Evolutionary conservation across 1,140 invertebrate genomes (phyloP).

Genomic region (Cydia pomonella): DNA sequence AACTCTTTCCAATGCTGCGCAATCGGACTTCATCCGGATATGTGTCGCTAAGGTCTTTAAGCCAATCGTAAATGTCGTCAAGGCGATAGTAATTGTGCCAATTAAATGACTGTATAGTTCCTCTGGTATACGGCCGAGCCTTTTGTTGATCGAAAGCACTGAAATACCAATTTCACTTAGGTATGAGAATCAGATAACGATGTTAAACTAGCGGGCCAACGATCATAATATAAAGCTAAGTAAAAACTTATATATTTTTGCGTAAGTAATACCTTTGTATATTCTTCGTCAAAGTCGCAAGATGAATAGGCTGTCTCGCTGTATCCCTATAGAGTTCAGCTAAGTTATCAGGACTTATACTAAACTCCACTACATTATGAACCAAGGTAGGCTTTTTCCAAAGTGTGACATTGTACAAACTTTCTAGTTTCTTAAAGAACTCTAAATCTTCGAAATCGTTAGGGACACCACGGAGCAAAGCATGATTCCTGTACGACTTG

Average conservation of each 20-base stretch:
- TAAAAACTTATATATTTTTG: neutral
- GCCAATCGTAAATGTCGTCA: conserved; percentile 77
- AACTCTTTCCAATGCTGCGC: conserved; percentile 80
- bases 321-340: conserved; percentile 43
- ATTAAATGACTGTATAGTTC: conserved; percentile 61
- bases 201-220: neutral
- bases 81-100: conserved; percentile 76
- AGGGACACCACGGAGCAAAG: conserved; percentile 57
- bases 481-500: conserved; percentile 58
- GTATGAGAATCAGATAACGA: neutral
- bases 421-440: conserved; percentile 54
- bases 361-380: conserved; percentile 54
- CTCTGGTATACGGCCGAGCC: conserved; percentile 56
- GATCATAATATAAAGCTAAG: no score
- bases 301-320: conserved; percentile 44
- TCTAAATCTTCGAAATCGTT: conserved; percentile 46
- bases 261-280: conserved; percentile 54
- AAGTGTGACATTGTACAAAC: conserved; percentile 50
- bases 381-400: conserved; percentile 54
- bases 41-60: conserved; percentile 58
- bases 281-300: conserved; percentile 57
- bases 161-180: conserved; percentile 35
- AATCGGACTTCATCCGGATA: conserved; percentile 74
- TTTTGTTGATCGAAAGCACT: conserved; percentile 62
- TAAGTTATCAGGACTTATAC: conserved; percentile 52